A percentile compares a stretch with the other conserved stretches of the same genome.
These are phyloP conservation scores for Malurus elegans DNA, from an alignment of 2,113 vertebrate species.

Conservation along the genomic window DNA sequence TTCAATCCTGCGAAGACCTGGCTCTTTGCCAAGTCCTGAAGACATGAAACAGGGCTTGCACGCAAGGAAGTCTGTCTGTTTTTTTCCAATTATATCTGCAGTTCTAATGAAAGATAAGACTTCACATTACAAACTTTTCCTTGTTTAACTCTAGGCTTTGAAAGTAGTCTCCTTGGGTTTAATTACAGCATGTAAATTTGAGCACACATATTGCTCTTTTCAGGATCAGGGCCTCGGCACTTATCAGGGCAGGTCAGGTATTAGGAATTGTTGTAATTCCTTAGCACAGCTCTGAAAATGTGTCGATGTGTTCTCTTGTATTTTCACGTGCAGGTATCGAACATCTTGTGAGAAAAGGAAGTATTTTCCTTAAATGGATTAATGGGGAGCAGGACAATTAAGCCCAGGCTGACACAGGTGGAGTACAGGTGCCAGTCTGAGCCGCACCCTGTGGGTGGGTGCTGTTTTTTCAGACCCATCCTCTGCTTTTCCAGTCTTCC, in stretches of 20 bases:
- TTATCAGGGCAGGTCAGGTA: slow-evolving; percentile 14
- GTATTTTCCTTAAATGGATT: neutral
- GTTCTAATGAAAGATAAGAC: slow-evolving; percentile 51
- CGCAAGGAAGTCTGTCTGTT: neutral
- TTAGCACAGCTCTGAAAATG: neutral
- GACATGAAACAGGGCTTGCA: neutral
- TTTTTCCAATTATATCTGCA: slow-evolving; percentile 55
- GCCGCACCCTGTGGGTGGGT: neutral
- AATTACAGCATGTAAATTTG: slow-evolving; percentile 64
- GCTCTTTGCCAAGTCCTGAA: slow-evolving; percentile 45
- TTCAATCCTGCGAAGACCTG: neutral
- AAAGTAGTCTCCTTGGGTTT: slow-evolving; percentile 63
- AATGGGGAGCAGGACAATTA: neutral
- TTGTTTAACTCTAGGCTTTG: slow-evolving; percentile 58
- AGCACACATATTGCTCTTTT: neutral
- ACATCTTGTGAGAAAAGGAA: neutral
- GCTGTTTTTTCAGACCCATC: neutral
- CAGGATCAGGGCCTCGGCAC: neutral
- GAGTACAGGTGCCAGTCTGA: neutral
- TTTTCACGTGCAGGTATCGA: neutral
- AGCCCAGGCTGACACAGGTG: neutral
- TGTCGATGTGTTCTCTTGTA: neutral
- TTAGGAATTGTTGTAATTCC: slow-evolving; percentile 16
- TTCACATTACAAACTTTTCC: slow-evolving; percentile 57
- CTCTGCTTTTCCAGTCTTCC: neutral